Conservation (phyloP, 2,113 vertebrate genomes). For the Enhydra lutris region DNA sequence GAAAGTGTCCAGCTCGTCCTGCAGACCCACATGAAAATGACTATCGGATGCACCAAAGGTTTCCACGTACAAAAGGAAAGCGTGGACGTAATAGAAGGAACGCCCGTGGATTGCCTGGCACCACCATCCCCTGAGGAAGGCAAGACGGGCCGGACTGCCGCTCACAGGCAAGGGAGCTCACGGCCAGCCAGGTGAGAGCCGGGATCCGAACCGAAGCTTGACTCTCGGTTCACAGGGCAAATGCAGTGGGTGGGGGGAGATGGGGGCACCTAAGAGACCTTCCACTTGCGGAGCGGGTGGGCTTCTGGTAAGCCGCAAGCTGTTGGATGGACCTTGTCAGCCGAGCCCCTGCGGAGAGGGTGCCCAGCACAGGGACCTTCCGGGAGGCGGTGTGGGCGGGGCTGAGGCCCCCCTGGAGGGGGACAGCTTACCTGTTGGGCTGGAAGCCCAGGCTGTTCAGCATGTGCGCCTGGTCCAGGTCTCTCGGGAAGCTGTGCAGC, state of each 20-base stretch:
- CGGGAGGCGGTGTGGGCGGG: accelerated
- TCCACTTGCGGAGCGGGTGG: accelerated
- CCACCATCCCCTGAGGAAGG: background rate
- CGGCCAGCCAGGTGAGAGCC: background rate
- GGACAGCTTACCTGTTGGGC: conserved; percentile 88
- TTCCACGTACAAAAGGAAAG: background rate
- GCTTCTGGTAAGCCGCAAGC: background rate
- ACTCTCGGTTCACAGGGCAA: background rate
- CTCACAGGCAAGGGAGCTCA: accelerated
- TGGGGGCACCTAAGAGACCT: accelerated
- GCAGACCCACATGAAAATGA: background rate
- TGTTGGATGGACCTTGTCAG: accelerated
- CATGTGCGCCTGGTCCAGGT: conserved; percentile 81
- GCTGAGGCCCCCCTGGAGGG: accelerated
- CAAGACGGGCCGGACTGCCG: accelerated
- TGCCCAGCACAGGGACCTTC: background rate
- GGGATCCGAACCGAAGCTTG: background rate
- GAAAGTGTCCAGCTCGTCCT: too few relatives aligned
- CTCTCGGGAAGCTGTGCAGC: conserved; percentile 85
- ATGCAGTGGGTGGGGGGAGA: accelerated
- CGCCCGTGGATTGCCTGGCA: background rate
- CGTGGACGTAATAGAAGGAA: background rate
- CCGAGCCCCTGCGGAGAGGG: accelerated
- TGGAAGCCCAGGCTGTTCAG: conserved; percentile 75
- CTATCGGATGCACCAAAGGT: background rate